Evolutionary conservation across 2,797 vertebrate genomes (phyloP), one percentile per base, ranked within the genome.

Genomic region (Loris lydekkerianus): DNA sequence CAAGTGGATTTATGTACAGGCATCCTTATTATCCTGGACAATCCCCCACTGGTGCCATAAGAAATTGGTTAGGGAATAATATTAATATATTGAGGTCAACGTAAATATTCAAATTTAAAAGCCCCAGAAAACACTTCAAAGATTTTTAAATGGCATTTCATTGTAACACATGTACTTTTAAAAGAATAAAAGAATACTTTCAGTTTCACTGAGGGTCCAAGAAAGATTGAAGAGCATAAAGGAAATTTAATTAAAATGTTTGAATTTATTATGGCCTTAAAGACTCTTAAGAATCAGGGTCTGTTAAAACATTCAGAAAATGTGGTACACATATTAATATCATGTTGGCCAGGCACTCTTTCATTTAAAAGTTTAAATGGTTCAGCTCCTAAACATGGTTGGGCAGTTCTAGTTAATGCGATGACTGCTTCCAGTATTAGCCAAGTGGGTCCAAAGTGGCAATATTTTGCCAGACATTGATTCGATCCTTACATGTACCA

Each of bases 31-130:
- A 76, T 61, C 25, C 65, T 13, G 4, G n/a, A 83, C 84, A 69
- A 7, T n/a, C 53, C 21, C 43, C 60, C 43, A 80, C 77, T 14
- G 78, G 21, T 46, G 34, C 72, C 34, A 25, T 75, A 78, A 96
- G 70, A 94, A 76, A 53, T 81, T 95, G 81, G 8, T 70, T 82
- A 31, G 27, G 93, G 82, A 63, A 86, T 92, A 83, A 83, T 43
- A 75, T 43, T 92, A 83, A 83, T 43, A 75, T 43, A 81, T 40
- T 34, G 27, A 53, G 58, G 60, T 86, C 75, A 34, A 0, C 88
- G 21, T 91, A 92, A 94, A 95, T 83, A 84, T 60, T 82, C 46
- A 89, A 93, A 29, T 96, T 97, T 75, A 86, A 88, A 96, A 92
- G 27, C 67, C n/a, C 63, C 75, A 92, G 82, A 94, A 94, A 77